Base-by-base conservation (phyloP, 2,797 vertebrate species). In the Sebastes vulpes region DNA sequence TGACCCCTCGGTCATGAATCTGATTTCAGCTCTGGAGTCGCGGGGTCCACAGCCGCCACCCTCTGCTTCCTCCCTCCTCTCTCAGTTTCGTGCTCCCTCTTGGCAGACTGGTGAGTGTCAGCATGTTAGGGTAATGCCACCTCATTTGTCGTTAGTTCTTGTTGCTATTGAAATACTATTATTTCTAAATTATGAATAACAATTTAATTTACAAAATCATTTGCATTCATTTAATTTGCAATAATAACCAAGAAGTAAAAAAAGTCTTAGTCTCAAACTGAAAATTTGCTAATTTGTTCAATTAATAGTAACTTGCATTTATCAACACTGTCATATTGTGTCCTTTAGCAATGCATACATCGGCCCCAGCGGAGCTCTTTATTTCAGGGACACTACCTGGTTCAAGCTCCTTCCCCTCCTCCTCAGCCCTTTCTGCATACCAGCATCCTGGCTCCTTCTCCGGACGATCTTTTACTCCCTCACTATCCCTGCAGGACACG, bases 11-110 rank as follows among this genome's bases (percentile, higher is more conserved):
- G 97, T 98, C 91, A 97, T 98, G 97, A 98, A 98, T 92, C 96
- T 98, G 84, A 98, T 99, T 89, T 98, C 98, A 1, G 97, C 98
- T 75, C 96, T 99, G 86, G 98, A 99, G 93, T 98, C 97, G 18
- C 95, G 97, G 87, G 97, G 95, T 63, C 97, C 97, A 7, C 98
- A 98, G 90, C 96, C 97, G 9, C 95, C 97, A n/a, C 97, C 97
- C 70, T 98, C 97, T 1, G 97, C 97, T 29, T 98, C 97, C 52
- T 97, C 98, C 69, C 96, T 98, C 32, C 97, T 99, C 52, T 98
- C 97, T 71, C 98, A 98, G 94, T 99, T 99, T 91, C 97, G 97
- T 28, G 96, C 97, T 64, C 97, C 98, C 18, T 97, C 97, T 75
- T 99, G 98, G 98, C 97, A 98, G 87, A 96, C 97, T 81, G 97